These are phyloP conservation scores for Nasonia longicornis DNA, from an alignment of 1,140 invertebrate species.

Conservation along the genomic window DNA sequence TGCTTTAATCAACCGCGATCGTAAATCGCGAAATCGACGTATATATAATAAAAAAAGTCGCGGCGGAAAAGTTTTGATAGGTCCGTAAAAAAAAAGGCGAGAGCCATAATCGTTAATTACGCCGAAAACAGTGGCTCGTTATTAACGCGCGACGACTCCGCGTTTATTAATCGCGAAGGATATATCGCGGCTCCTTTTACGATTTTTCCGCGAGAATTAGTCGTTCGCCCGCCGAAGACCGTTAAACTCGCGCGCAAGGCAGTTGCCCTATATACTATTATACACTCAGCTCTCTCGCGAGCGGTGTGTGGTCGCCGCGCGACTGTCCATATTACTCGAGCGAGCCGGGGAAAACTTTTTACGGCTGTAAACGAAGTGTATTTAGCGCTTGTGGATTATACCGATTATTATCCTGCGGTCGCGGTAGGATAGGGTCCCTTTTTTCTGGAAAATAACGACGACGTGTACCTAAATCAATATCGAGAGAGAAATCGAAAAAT, in stretches of 20 bases:
- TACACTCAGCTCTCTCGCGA: not conserved
- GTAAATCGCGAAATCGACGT: not conserved
- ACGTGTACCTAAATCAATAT: no score
- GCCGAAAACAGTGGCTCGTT: not conserved
- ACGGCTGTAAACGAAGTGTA: constrained; percentile 18
- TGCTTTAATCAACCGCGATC: not conserved
- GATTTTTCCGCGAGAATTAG: constrained; percentile 21
- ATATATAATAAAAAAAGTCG: not conserved
- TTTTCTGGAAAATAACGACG: not conserved
- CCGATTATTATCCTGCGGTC: constrained; percentile 1
- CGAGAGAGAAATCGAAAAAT: no score
- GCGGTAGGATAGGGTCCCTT: not conserved
- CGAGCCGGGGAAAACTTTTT: constrained; percentile 15
- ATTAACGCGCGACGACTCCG: not conserved
- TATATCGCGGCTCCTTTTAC: not conserved
- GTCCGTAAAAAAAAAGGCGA: constrained; percentile 3
- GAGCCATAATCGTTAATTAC: constrained; percentile 35
- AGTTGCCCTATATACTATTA: not conserved
- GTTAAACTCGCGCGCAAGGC: constrained; percentile 7
- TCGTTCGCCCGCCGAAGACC: not conserved
- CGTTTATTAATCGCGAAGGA: constrained; percentile 32
- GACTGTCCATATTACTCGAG: no score
- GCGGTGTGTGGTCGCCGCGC: not conserved
- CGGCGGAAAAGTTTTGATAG: constrained; percentile 23
- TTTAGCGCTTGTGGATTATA: constrained; percentile 17